Evolutionary conservation across 2,888 invertebrate genomes (phyloP), one percentile per base, ranked within the genome.

Genomic region (Gerosis bhagava): DNA sequence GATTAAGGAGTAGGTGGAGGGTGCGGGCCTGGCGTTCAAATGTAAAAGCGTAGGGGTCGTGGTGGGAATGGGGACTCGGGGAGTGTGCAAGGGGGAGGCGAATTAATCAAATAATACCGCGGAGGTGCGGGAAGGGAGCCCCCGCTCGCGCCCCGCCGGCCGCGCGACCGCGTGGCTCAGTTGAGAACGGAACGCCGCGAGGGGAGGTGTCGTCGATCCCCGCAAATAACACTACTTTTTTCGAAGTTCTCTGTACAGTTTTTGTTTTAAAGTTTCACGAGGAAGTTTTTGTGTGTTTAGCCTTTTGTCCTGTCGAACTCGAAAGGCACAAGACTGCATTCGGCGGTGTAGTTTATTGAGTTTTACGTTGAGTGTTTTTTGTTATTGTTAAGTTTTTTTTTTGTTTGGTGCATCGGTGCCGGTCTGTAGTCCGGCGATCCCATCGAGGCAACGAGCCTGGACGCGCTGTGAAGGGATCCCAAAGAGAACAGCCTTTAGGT

Each of bases 31-130:
- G 78, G 79, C 71, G 77, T 77, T 75, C 73, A 77, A 84, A 84
- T 86, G 87, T 86, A 82, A 86, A 87, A 88, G 88, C 83, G 83
- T 83, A 79, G 78, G 81, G 82, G 83, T 74, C 78, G 77, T 78
- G 73, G 77, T 76, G 81, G 82, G 83, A 84, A 65, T 63, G 65
- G 84, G 84, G 88, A 83, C 80, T 84, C 77, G 72, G 73, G 78
- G 82, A 81, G 80, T 83, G 81, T 86, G 84, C 86, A 83, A 86
- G 86, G 87, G 81, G 88, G 87, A 84, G 86, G 86, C 84, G 83
- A 88, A 88, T 88, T 88, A 88, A 88, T 88, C 88, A 88, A 88
- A 88, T 88, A 88, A 88, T 87, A 84, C 84, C 76, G 81, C 81
- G 76, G 82, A 70, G 84, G 82, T 65, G 76, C 67, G 63, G 60